Base-by-base conservation (phyloP, 64 coral and sea anemone species). In the Catalaphyllia jardinei region DNA sequence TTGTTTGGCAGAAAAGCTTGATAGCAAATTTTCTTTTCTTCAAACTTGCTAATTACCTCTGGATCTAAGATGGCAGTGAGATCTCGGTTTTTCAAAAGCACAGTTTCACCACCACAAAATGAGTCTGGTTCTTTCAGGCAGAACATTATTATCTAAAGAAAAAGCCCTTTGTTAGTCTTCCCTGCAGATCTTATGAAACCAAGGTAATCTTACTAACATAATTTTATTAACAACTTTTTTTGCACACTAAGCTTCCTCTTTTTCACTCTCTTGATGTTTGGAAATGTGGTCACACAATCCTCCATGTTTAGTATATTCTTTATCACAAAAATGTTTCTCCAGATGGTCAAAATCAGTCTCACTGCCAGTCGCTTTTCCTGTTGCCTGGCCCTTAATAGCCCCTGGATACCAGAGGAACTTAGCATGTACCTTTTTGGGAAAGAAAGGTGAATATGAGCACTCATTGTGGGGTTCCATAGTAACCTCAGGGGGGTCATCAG, bases 381-480 rank as follows among this genome's bases (percentile, higher is more conserved):
- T 8, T 46, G 5, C 42, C 42, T 46, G 42, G 42, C 42, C 42
- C 42, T 46, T 46, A 46, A 46, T 6, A 46, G 6, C 0, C 0
- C 42, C 42, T 46, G 10, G 13, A 42, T 57, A 16, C 15, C 15
- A 14, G 54, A 57, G 11, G 7, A 57, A 57, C 54, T 57, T 57
- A 10, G 15, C 54, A 14, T 57, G 11, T 49, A 92, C 89, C 89
- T 92, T 92, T 51, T 52, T 60, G 20, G 89, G 89, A 74, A 77
- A 86, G n/a, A 86, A 24, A 19, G 89, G 39, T 62, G 71, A 85
- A 29, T 92, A 86, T 9, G 89, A 65, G 30, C 73, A 62, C 50
- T 92, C 89, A 65, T 86, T 92, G 72, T 92, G 89, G 14, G 89
- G 89, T 85, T 92, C 89, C n/a, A 92, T 86, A 16, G 30, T 76